phyloP scores from a whole-genome alignment of 2,113 vertebrate genomes.

The Capreolus pygargus region DNA sequence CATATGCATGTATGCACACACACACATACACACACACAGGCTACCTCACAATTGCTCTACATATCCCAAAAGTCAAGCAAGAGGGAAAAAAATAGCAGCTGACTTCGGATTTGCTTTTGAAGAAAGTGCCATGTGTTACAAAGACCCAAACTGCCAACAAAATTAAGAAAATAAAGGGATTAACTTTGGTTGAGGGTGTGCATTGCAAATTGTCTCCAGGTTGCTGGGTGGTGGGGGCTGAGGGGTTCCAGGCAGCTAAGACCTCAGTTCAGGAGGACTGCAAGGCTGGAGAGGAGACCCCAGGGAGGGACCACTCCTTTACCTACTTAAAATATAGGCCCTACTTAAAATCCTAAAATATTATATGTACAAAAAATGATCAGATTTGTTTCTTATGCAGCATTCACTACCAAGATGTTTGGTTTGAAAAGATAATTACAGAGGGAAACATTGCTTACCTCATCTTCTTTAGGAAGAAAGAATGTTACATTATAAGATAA shows the following conservation, averaged over 20 bases:
- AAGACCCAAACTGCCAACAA: not conserved
- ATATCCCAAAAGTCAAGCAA: not conserved
- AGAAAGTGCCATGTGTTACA: not conserved
- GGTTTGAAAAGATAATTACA: not conserved
- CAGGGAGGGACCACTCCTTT: not conserved
- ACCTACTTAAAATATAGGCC: not conserved
- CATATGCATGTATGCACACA: rapidly evolving
- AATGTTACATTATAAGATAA: not conserved
- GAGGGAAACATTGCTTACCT: not conserved
- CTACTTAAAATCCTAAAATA: not conserved
- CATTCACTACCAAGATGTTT: not conserved
- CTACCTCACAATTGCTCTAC: not conserved
- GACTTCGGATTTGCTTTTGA: not conserved
- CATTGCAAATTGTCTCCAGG: not conserved
- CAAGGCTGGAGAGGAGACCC: not conserved
- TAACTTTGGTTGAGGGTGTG: not conserved
- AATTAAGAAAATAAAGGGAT: not conserved
- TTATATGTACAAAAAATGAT: not conserved
- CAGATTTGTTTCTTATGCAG: not conserved
- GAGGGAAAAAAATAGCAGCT: not conserved
- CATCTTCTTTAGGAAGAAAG: slow-evolving; percentile 3
- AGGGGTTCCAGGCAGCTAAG: not conserved
- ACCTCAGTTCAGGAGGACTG: not conserved
- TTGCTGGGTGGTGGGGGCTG: no score
- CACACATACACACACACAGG: not conserved